Base-by-base conservation (phyloP, 2,888 invertebrate genomes). In the Himalopsyche tibetana region DNA sequence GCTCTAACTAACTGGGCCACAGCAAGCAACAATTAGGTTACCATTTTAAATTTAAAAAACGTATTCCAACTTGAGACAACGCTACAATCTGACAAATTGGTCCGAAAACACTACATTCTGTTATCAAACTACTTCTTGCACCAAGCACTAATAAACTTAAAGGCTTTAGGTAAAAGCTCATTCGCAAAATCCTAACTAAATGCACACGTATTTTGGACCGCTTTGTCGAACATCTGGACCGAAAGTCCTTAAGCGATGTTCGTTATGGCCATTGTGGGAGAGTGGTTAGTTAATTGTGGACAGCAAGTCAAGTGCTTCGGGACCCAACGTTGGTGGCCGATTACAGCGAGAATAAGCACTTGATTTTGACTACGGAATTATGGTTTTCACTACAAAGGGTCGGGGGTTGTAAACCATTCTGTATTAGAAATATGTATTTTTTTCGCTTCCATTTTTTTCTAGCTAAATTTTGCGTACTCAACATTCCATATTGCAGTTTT, bases 241-340 rank as follows among this genome's bases (percentile, higher is more conserved):
- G 56, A 56, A 56, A 56, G 56, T 56, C 56, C 56, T 56, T 56
- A 56, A 56, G 56, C 56, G 56, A 56, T 56, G 56, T 56, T 56
- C 56, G 56, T 56, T 56, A 56, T 17, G 17, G 56, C n/a, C 56
- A 56, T 56, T 56, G n/a, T 56, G 56, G 56, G 56, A 56, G 56
- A 19, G n/a, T 19, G 56, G 56, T 56, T 17, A 56, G 56, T 56
- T 56, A 56, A 56, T 56, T 56, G 56, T 56, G 56, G 56, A 56
- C 56, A n/a, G 56, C 56, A 17, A 56, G 56, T 19, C 56, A 17
- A 56, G 17, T 56, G 56, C n/a, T 56, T 56, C n/a, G 56, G 17
- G 56, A 19, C 56, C 56, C n/a, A 56, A 56, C 17, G 56, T 8
- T 19, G 6, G 56, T 56, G 56, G 56, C 5, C 56, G 17, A 56